Conservation (phyloP, 2,797 vertebrate genomes). For the Hirundo rustica region DNA sequence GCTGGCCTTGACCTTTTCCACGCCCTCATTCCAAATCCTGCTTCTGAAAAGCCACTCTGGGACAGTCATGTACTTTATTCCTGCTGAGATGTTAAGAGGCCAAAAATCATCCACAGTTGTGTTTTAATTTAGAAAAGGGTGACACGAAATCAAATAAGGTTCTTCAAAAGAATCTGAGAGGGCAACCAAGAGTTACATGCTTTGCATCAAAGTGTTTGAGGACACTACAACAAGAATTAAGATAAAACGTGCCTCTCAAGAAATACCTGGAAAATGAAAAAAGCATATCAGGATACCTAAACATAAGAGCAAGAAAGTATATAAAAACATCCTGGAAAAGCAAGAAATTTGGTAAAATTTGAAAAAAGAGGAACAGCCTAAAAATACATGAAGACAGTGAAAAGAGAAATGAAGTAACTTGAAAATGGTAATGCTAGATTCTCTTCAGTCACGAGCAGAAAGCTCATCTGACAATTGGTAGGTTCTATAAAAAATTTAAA, state of each 20-base stretch:
- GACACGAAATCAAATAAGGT: background rate
- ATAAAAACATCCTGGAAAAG: background rate
- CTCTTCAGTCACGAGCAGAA: background rate
- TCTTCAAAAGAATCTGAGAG: background rate
- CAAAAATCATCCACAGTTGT: background rate
- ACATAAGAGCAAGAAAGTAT: background rate
- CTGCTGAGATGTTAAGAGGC: background rate
- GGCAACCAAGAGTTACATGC: background rate
- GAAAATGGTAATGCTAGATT: background rate
- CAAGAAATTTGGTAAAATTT: background rate
- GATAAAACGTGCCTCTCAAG: background rate
- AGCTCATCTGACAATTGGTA: background rate
- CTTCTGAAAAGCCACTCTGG: background rate
- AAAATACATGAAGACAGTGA: background rate
- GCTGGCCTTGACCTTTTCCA: background rate
- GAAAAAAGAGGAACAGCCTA: background rate
- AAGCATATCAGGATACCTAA: background rate
- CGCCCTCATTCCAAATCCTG: background rate
- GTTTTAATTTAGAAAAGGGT: background rate
- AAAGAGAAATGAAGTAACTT: background rate
- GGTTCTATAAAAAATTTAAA: background rate
- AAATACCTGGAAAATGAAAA: background rate
- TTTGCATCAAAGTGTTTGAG: background rate
- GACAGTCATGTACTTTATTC: background rate
- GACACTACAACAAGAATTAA: background rate